A percentile compares a stretch with the other conserved stretches of the same genome.
Evolutionary conservation across 2,113 vertebrate species (phyloP).

Genomic region (Rhabdomys dilectus): DNA sequence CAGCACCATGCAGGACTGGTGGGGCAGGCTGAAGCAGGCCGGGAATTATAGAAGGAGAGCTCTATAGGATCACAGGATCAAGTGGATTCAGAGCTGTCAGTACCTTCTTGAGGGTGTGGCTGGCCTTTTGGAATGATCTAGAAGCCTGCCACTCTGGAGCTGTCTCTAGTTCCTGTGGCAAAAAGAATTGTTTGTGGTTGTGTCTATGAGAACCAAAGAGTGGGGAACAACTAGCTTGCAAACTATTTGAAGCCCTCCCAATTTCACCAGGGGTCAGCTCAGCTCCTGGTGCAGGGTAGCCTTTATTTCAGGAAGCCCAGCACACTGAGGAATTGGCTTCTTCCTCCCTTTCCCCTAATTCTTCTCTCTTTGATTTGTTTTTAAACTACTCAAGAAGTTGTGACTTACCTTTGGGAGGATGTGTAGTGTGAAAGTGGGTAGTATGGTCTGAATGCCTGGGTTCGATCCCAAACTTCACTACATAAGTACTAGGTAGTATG

Average conservation of each 20-base stretch:
- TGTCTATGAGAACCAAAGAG: not conserved
- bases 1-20: accelerated
- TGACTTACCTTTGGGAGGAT: not conserved
- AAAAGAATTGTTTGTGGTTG: not conserved
- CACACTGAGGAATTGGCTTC: not conserved
- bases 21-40: not conserved
- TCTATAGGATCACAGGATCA: not conserved
- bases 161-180: not conserved
- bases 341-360: not conserved
- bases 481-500: not conserved
- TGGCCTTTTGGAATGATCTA: not conserved
- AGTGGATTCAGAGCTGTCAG: too few relatives aligned
- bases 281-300: not conserved
- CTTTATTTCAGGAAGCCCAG: not conserved
- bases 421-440: not conserved
- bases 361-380: not conserved
- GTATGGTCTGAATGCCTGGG: not conserved
- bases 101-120: not conserved
- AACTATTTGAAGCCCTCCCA: not conserved
- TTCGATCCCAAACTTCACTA: not conserved
- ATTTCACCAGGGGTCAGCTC: not conserved
- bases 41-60: not conserved
- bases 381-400: not conserved
- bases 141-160: not conserved
- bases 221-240: not conserved